phyloP scores from a whole-genome alignment of 2,113 vertebrate species.

The Hystrix cristata region DNA sequence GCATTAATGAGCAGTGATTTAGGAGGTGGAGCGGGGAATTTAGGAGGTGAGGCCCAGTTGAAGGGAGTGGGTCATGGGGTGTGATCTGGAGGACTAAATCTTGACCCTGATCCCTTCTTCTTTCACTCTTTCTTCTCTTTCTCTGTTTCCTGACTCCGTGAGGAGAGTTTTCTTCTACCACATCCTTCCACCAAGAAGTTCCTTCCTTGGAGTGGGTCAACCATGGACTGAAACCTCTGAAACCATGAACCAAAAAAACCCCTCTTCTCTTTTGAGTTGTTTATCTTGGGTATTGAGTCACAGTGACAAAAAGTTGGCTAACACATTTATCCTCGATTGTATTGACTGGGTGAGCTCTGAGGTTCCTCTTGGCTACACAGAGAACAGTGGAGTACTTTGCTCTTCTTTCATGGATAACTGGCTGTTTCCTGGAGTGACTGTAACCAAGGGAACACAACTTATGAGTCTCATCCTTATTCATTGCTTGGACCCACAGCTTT shows the following conservation, averaged over 20 bases:
- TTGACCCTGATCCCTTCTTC: neutral
- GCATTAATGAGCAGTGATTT: neutral
- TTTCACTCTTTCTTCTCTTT: neutral
- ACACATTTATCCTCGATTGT: neutral
- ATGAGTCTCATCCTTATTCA: neutral
- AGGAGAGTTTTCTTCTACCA: neutral
- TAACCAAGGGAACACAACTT: neutral
- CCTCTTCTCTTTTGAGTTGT: neutral
- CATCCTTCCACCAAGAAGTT: neutral
- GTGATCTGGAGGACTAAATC: no score
- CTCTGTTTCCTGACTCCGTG: neutral
- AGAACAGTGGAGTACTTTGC: neutral
- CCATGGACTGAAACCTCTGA: neutral
- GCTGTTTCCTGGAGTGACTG: neutral
- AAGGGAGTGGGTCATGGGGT: neutral
- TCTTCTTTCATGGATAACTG: neutral
- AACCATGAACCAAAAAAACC: neutral
- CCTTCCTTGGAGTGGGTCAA: neutral
- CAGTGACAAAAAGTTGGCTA: neutral
- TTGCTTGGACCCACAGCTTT: neutral
- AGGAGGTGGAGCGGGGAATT: neutral
- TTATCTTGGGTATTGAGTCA: neutral
- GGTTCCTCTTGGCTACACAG: neutral
- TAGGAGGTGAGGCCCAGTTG: neutral
- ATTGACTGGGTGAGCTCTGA: neutral